phyloP scores from a whole-genome alignment of 2,888 invertebrate genomes.

The Listrodromus nycthemerus region DNA sequence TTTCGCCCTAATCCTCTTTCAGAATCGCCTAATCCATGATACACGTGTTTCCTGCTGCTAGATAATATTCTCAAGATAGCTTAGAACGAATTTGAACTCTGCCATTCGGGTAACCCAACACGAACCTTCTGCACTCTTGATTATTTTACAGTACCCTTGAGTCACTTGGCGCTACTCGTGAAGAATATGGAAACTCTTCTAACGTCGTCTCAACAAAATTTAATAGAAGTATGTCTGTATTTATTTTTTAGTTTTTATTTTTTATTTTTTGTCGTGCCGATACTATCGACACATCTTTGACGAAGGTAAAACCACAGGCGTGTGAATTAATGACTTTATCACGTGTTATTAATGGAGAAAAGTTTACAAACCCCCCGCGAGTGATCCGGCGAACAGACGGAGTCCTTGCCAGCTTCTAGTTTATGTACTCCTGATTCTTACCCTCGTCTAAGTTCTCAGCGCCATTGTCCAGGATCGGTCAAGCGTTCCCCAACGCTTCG shows the following conservation, averaged over 20 bases:
- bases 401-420: slow-evolving; percentile 60
- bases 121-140: slow-evolving; percentile 41
- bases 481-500: slow-evolving; percentile 71
- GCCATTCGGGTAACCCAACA: slow-evolving; percentile 1
- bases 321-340: not conserved
- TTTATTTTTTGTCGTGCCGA: not conserved
- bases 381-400: slow-evolving; percentile 54
- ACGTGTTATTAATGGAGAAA: slow-evolving; percentile 31
- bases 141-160: slow-evolving; percentile 47
- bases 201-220: not conserved
- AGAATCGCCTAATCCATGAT: slow-evolving; percentile 73
- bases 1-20: slow-evolving; percentile 72
- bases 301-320: not conserved
- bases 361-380: slow-evolving; percentile 40
- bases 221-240: not conserved
- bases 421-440: slow-evolving; percentile 77
- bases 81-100: slow-evolving; percentile 48
- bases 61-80: slow-evolving; percentile 7
- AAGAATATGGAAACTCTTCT: slow-evolving; percentile 9
- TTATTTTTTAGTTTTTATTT: not conserved
- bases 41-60: slow-evolving; percentile 47
- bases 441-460: slow-evolving; percentile 77
- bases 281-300: not conserved
- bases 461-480: slow-evolving; percentile 78
- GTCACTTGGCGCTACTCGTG: slow-evolving; percentile 20